Evolutionary conservation across 2,888 invertebrate species (phyloP).

Genomic region (Eueremaeus valkanovi): DNA sequence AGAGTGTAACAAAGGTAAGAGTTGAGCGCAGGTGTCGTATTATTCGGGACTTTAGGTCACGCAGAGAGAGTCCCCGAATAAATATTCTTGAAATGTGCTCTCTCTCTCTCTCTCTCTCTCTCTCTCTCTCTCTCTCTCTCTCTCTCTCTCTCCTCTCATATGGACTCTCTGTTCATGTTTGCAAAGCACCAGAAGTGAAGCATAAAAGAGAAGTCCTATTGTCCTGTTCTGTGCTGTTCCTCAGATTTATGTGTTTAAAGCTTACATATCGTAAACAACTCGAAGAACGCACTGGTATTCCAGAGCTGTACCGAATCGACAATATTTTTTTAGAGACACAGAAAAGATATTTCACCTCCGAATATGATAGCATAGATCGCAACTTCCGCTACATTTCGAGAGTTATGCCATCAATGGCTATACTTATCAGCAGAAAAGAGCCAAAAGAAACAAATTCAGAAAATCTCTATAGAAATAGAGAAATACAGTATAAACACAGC

Average conservation of each 20-base stretch:
- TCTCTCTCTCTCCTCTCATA: neutral
- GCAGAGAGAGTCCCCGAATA: conserved; percentile 13
- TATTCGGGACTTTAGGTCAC: conserved; percentile 28
- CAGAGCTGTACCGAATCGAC: conserved; percentile 12
- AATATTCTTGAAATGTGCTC: conserved; percentile 19
- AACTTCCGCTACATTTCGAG: conserved; percentile 31
- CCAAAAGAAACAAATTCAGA: conserved; percentile 17
- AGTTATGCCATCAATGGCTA: conserved; percentile 9
- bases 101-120: neutral
- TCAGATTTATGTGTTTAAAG: conserved; percentile 22
- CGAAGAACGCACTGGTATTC: conserved; percentile 6
- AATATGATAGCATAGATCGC: conserved; percentile 5
- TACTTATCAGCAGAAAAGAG: conserved; percentile 31
- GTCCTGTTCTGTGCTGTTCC: conserved; percentile 19
- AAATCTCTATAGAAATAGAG: conserved; percentile 1
- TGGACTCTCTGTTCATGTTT: conserved; percentile 31
- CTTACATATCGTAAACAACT: conserved; percentile 32
- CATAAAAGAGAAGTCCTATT: conserved; percentile 32
- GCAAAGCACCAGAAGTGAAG: conserved; percentile 15
- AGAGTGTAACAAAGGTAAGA: conserved; percentile 27
- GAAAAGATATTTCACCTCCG: conserved; percentile 5
- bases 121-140: no score
- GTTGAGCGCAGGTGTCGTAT: conserved; percentile 33
- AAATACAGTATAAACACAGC: conserved; percentile 2
- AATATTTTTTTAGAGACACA: conserved; percentile 10